phyloP scores from a whole-genome alignment of 2,888 invertebrate species.

The Drosophila mulleri region DNA sequence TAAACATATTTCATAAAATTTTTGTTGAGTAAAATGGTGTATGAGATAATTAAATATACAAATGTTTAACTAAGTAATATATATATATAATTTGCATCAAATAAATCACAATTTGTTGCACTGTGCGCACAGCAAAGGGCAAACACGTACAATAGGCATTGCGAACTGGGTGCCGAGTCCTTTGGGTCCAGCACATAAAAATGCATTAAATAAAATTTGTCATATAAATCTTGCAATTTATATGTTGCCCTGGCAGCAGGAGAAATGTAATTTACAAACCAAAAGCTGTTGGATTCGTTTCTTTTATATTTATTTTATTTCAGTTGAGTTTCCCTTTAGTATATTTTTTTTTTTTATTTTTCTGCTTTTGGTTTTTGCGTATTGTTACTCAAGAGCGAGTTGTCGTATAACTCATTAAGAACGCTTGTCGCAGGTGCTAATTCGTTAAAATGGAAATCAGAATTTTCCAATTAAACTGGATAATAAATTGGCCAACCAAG shows the following conservation, averaged over 20 bases:
- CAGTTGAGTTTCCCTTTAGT: not conserved
- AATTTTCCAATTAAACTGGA: constrained; percentile 81
- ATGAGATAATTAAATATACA: no score
- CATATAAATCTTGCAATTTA: constrained; percentile 82
- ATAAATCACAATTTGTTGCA: not conserved
- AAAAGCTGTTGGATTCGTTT: constrained; percentile 61
- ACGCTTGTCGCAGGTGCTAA: constrained; percentile 80
- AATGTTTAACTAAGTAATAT: not conserved
- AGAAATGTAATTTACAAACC: constrained; percentile 77
- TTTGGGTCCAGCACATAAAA: constrained; percentile 66
- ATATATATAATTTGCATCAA: not conserved
- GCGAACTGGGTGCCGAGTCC: constrained; percentile 43
- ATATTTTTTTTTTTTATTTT: constrained; percentile 3
- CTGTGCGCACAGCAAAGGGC: constrained; percentile 2
- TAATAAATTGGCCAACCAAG: constrained; percentile 75
- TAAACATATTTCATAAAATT: no score
- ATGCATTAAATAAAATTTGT: constrained; percentile 80
- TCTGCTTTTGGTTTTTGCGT: constrained; percentile 28
- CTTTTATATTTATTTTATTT: constrained; percentile 16
- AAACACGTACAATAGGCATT: constrained; percentile 21
- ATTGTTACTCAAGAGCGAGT: constrained; percentile 58
- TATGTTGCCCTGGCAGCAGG: constrained; percentile 66
- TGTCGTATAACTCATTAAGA: constrained; percentile 75
- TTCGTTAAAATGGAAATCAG: constrained; percentile 81
- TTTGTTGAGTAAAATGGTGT: not conserved